Percentiles rank a stretch among this genome's conserved stretches.
phyloP scores from a whole-genome alignment of 2,888 invertebrate species.

The Synergus laeviventris region DNA sequence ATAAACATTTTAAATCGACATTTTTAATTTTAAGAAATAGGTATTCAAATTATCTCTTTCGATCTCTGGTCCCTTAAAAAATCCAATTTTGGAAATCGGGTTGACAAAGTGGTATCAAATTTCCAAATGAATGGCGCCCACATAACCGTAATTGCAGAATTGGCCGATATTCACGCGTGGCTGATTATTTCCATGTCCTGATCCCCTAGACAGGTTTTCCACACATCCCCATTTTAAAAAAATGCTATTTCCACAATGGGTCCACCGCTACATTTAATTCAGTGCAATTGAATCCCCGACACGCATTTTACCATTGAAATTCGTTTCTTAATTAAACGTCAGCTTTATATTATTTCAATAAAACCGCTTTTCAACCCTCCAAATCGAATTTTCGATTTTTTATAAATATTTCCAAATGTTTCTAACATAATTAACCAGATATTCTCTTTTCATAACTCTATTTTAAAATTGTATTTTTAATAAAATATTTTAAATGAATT shows the following conservation, averaged over 20 bases:
- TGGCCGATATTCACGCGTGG: conserved; percentile 60
- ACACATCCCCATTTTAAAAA: neutral
- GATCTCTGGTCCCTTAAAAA: neutral
- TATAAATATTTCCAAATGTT: too few species aligned
- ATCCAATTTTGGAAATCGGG: neutral
- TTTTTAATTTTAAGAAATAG: too few species aligned
- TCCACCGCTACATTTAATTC: neutral
- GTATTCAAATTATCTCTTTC: neutral
- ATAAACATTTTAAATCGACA: too few species aligned
- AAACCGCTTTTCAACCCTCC: neutral
- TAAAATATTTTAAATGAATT: neutral
- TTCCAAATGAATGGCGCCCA: conserved; percentile 50
- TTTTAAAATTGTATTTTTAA: neutral
- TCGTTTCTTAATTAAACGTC: neutral
- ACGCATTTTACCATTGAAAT: neutral
- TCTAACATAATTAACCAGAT: too few species aligned
- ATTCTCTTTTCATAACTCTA: too few species aligned
- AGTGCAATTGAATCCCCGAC: neutral
- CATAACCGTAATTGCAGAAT: conserved; percentile 53
- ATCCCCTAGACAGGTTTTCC: neutral
- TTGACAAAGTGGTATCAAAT: conserved; percentile 49
- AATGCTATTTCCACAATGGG: neutral
- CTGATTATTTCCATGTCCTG: conserved; percentile 49
- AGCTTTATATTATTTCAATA: neutral
- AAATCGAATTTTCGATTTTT: too few species aligned